Percentiles rank a stretch among this genome's conserved stretches.
Conservation (phyloP, 2,888 invertebrate species). For the Andrena haemorrhoa region DNA sequence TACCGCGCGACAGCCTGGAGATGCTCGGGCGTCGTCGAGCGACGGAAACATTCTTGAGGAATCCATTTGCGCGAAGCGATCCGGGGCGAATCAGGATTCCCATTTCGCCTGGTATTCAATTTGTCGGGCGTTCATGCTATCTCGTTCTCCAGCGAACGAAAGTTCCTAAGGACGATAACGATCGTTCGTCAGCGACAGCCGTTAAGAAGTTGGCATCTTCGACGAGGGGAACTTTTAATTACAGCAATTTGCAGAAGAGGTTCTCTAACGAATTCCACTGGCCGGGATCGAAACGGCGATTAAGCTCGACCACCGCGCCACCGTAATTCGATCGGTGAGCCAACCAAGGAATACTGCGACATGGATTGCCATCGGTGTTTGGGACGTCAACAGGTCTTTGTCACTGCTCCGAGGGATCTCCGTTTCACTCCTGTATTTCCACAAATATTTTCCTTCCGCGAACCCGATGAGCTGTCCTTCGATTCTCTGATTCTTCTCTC, state of each 20-base stretch:
- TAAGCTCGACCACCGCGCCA: constrained; percentile 34
- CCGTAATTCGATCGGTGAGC: constrained; percentile 54
- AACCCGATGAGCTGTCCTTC: too few relatives aligned
- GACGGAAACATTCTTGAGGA: neutral
- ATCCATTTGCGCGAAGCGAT: neutral
- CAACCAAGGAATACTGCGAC: constrained; percentile 38
- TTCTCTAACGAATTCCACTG: constrained; percentile 37
- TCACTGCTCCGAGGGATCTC: constrained; percentile 9
- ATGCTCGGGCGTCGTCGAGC: neutral
- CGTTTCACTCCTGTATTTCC: neutral
- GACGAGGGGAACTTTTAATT: constrained; percentile 6
- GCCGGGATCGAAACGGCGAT: constrained; percentile 35
- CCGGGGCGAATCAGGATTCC: neutral
- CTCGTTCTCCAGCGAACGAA: neutral
- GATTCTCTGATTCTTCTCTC: too few relatives aligned
- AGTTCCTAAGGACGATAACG: neutral
- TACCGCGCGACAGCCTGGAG: neutral
- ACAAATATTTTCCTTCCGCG: too few relatives aligned
- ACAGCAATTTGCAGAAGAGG: neutral
- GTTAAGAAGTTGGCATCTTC: neutral
- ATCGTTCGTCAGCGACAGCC: neutral
- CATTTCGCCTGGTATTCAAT: constrained; percentile 9
- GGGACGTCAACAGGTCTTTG: constrained; percentile 59
- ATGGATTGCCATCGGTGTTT: constrained; percentile 27
- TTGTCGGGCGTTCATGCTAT: neutral